phyloP scores from a whole-genome alignment of 2,113 vertebrate species.

The Platysteira castanea region DNA sequence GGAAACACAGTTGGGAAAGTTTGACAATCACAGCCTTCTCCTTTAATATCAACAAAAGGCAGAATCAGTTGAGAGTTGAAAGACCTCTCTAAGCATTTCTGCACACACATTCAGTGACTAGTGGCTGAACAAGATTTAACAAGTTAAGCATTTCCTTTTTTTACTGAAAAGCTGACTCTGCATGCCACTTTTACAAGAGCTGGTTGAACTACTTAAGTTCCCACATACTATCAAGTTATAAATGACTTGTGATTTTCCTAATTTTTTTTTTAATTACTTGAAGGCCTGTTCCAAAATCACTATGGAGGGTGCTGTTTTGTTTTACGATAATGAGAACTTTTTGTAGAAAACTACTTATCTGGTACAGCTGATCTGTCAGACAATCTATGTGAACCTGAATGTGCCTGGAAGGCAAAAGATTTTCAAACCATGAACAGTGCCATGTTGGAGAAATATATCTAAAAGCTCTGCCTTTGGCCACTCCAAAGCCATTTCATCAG shows the following conservation, averaged over 20 bases:
- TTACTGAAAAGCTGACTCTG: constrained; percentile 25
- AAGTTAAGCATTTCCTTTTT: constrained; percentile 49
- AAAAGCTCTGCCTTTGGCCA: neutral
- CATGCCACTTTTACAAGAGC: neutral
- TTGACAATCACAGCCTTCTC: neutral
- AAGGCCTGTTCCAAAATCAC: neutral
- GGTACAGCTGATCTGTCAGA: neutral
- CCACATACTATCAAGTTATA: neutral
- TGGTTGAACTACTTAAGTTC: neutral
- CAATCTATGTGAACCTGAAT: neutral
- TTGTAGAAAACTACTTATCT: neutral
- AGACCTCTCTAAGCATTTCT: constrained; percentile 28
- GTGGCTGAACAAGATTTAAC: constrained; percentile 33
- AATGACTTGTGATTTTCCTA: neutral
- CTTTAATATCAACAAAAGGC: neutral
- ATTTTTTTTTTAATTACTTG: neutral
- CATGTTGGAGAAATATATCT: neutral
- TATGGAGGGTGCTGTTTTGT: neutral
- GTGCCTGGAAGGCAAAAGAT: neutral
- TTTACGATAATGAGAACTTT: neutral
- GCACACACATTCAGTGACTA: neutral
- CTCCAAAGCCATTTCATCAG: neutral
- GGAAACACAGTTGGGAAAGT: neutral
- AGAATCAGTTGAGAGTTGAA: neutral
- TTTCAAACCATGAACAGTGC: neutral